Evolutionary conservation across 1,140 invertebrate genomes (phyloP), one percentile per base, ranked within the genome.

Genomic region (Samia ricini): DNA sequence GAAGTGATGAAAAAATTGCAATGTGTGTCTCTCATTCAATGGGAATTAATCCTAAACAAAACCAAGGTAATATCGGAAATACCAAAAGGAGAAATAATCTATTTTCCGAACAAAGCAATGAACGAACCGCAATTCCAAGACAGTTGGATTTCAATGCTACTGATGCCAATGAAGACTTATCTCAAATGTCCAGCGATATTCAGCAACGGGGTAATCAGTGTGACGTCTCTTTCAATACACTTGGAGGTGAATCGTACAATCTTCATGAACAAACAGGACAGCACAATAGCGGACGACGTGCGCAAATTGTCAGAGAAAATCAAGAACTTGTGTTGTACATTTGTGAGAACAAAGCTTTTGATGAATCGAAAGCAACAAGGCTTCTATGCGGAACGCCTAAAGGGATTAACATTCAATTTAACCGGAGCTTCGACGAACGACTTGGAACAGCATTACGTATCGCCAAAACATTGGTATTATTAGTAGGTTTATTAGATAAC

Each of bases 341-440:
- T 65, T 73, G 68, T 70, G 21, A 63, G 62, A 73, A 70, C 71
- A 56, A 69, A 66, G 71, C 64, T 73, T 66, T 73, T 67, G 50
- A 67, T 60, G 71, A 69, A 56, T 62, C 60, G 49, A 60, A 69
- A 63, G 64, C 71, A 58, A 57, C 63, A 61, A 56, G 63, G 20
- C 20, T 69, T 26, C 51, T 72, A 63, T 73, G 71, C 58, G 10
- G 51, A 59, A 67, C 71, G 57, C 64, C 71, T 72, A 15, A 66
- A 52, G 67, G 64, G 66, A 72, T 72, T 69, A 58, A 59, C 50
- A 23, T 67, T 18, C 62, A 72, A 12, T 48, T n/a, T 1, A 48
- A 15, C 12, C 5, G 12, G 36, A 48, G 18, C 36, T 48, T n/a
- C 18, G 10, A 48, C 36, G 1, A 10, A 15, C 18, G 18, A 48